Base-by-base conservation (phyloP, 2,113 vertebrate species). In the Trichechus manatus region DNA sequence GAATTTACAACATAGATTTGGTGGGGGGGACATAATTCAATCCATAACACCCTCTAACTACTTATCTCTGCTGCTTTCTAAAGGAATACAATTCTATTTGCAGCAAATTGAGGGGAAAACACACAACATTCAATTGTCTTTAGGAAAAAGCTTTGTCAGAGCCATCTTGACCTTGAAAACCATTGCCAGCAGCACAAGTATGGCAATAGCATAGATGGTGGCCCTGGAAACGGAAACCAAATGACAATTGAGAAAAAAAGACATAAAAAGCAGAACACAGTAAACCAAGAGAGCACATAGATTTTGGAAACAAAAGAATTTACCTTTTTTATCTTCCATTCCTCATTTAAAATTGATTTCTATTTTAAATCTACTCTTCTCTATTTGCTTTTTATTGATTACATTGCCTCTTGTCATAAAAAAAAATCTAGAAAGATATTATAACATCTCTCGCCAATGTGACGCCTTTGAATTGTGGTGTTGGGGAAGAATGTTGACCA, bases 71-170 rank as follows among this genome's bases (percentile, higher is more conserved):
- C 33, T 77, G 25, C 74, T 88, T 94, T 70, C 33, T 88, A 91
- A 84, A 91, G n/a, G 36, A 93, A 36, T 90, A 80, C 74, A 84
- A 87, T 64, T 90, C 68, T 88, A 20, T 75, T 93, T n/a, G 72
- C 0, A 66, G n/a, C 15, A 75, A 63, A 53, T 61, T 25, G 23
- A 36, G 0, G 25, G 6, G 0, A 6, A 47, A 4, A 70, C 9
- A 66, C 75, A 50, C 0, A 83, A 42, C 36, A 81, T 92, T 47
- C 13, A 44, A 4, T 42, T 8, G 4, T 33, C 20, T 83, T 70
- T 90, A 77, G 44, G 19, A 6, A 82, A 31, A 53, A 47, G 4
- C 68, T 27, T 63, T 75, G 27, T 33, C 11, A 79, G 6, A 50
- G 4, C 47, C 4, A 44, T 7, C n/a, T 83, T 91, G 23, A 75